Conservation (phyloP, 2,888 invertebrate species). For the Colostygia pectinataria region DNA sequence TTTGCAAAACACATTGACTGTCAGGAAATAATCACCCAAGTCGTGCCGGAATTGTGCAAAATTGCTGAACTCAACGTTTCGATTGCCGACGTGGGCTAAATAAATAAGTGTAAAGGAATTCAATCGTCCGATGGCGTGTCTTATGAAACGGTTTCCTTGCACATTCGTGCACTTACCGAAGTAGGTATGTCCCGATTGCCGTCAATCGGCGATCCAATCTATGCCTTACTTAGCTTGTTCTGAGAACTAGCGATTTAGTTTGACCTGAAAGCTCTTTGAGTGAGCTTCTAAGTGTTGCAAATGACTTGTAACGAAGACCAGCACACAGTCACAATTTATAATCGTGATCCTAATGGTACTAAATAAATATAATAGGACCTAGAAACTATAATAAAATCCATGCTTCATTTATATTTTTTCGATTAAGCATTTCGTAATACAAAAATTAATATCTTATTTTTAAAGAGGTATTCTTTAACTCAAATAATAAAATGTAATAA, state of each 20-base stretch:
- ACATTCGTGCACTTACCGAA: constrained; percentile 55
- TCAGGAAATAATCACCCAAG: constrained; percentile 8
- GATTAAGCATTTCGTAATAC: too few relatives aligned
- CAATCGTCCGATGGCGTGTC: constrained; percentile 66
- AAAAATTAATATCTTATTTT: too few relatives aligned
- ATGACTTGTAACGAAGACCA: constrained; percentile 57
- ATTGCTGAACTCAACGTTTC: constrained; percentile 44
- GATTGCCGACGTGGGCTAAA: constrained; percentile 48
- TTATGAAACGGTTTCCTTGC: constrained; percentile 60
- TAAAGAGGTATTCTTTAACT: too few relatives aligned
- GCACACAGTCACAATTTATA: constrained; percentile 85
- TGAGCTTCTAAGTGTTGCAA: constrained; percentile 10
- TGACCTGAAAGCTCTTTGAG: constrained; percentile 18
- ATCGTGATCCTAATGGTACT: constrained; percentile 79
- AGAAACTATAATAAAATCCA: neutral
- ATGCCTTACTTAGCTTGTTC: constrained; percentile 24
- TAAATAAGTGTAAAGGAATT: constrained; percentile 51
- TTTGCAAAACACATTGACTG: neutral
- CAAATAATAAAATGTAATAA: too few relatives aligned
- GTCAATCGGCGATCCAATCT: constrained; percentile 53
- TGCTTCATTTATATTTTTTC: too few relatives aligned
- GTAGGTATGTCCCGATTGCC: constrained; percentile 49
- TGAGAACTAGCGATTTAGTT: constrained; percentile 19
- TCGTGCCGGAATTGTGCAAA: constrained; percentile 11
- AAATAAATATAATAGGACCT: neutral